phyloP scores from a whole-genome alignment of 2,888 invertebrate genomes.

The Hartigia nigra region DNA sequence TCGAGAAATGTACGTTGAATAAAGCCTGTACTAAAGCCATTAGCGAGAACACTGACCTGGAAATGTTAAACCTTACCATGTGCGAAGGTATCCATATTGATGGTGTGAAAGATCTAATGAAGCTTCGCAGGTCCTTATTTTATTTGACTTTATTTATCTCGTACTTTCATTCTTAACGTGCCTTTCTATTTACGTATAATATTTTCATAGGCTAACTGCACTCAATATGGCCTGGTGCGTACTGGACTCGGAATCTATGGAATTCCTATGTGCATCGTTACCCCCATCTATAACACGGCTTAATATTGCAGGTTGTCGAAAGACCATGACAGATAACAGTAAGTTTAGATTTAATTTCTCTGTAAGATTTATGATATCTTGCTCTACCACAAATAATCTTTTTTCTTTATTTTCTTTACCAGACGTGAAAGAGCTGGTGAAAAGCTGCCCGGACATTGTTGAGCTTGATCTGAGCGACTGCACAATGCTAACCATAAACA shows the following conservation, averaged over 20 bases:
- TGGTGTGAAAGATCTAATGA: constrained; percentile 74
- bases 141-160: constrained; percentile 1
- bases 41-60: constrained; percentile 75
- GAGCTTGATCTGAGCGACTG: constrained; percentile 93
- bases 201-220: constrained; percentile 71
- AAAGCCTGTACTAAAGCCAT: constrained; percentile 76
- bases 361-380: background rate
- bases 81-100: constrained; percentile 76
- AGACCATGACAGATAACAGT: constrained; percentile 80
- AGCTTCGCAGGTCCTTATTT: constrained; percentile 66
- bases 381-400: background rate
- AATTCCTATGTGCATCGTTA: constrained; percentile 71
- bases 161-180: background rate
- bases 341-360: constrained; percentile 59
- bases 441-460: constrained; percentile 76
- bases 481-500: constrained; percentile 74
- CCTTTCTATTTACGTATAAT: background rate
- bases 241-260: constrained; percentile 72
- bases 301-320: constrained; percentile 86
- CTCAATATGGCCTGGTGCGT: constrained; percentile 88
- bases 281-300: constrained; percentile 77
- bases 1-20: constrained; percentile 81
- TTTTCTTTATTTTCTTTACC: constrained; percentile 50
- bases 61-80: constrained; percentile 88
- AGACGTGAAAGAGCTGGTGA: constrained; percentile 78